A percentile compares a stretch with the other conserved stretches of the same genome.
phyloP scores from a whole-genome alignment of 2,113 vertebrate species.

The Rhinichthys klamathensis region DNA sequence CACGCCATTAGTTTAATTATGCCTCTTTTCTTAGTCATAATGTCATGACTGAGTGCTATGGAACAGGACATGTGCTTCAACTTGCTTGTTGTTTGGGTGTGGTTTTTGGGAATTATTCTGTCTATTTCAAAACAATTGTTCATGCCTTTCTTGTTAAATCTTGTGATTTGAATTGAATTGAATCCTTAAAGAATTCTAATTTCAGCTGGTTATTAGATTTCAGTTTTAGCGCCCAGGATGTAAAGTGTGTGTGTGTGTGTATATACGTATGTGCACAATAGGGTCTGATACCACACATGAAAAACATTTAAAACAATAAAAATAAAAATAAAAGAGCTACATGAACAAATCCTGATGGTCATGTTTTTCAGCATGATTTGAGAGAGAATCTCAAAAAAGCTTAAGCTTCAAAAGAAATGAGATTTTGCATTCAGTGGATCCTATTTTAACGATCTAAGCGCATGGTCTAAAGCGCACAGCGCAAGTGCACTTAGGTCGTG shows the following conservation, averaged over 20 bases:
- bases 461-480: too few relatives aligned
- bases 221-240: background rate
- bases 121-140: background rate
- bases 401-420: background rate
- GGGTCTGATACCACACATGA: too few relatives aligned
- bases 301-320: too few relatives aligned
- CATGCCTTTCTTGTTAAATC: background rate
- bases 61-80: slow-evolving; percentile 18
- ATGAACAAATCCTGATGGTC: background rate
- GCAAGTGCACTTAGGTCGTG: too few relatives aligned
- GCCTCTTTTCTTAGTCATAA: background rate
- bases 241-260: too few relatives aligned
- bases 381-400: background rate
- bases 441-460: too few relatives aligned
- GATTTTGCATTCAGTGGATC: background rate
- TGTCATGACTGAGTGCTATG: background rate
- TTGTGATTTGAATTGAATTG: background rate
- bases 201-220: background rate
- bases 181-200: background rate
- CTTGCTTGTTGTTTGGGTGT: slow-evolving; percentile 18
- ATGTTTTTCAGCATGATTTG: too few relatives aligned
- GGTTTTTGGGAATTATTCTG: background rate
- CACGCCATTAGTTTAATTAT: background rate
- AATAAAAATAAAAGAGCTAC: too few relatives aligned
- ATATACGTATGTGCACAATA: too few relatives aligned